These are phyloP conservation scores for Euschistus heros DNA, from an alignment of 1,140 invertebrate genomes.

Conservation along the genomic window DNA sequence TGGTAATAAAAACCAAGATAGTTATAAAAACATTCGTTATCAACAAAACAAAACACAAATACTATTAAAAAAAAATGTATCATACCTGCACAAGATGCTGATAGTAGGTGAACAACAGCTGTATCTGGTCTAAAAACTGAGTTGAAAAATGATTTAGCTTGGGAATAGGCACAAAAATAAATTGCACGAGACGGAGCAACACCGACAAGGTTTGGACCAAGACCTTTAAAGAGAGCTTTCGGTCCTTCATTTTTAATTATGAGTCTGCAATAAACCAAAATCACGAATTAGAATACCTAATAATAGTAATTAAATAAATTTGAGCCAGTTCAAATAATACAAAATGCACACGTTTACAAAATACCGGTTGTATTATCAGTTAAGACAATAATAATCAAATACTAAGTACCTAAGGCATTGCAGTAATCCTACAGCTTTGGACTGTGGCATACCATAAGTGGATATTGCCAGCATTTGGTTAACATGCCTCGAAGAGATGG, in stretches of 20 bases:
- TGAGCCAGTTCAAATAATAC: no score
- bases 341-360: neutral
- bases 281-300: no score
- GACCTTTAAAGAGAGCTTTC: constrained; percentile 88
- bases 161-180: constrained; percentile 97
- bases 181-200: constrained; percentile 96
- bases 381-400: neutral
- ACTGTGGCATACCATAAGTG: constrained; percentile 39
- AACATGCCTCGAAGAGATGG: constrained; percentile 31
- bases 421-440: constrained; percentile 46
- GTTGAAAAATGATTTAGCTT: constrained; percentile 76
- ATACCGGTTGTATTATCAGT: no score
- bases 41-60: neutral
- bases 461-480: constrained; percentile 47
- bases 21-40: no score
- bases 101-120: constrained; percentile 85
- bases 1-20: no score
- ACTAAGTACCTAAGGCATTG: constrained; percentile 51
- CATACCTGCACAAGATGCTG: constrained; percentile 85
- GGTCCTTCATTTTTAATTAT: constrained; percentile 90
- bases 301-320: neutral
- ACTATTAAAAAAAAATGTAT: neutral
- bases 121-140: constrained; percentile 75
- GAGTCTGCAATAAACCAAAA: constrained; percentile 46
- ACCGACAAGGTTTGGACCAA: constrained; percentile 93